Percentiles rank a stretch among this genome's conserved stretches.
These are phyloP conservation scores for Acyrthosiphon pisum DNA, from an alignment of 1,140 invertebrate species.

Conservation along the genomic window DNA sequence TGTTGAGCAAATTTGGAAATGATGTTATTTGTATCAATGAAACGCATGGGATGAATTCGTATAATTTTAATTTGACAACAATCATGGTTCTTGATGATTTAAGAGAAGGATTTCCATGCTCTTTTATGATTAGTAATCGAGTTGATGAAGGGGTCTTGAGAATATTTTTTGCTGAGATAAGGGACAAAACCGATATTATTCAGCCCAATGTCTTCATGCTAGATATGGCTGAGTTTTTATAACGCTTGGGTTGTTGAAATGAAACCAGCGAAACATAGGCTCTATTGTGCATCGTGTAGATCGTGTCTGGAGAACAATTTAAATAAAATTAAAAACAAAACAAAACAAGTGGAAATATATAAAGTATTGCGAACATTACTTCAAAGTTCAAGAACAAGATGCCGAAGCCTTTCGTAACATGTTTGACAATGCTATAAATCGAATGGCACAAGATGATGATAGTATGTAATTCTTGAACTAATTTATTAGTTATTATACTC, in stretches of 20 bases:
- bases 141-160: not conserved
- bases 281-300: too few relatives aligned
- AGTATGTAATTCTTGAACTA: too few relatives aligned
- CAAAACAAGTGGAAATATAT: too few relatives aligned
- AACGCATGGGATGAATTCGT: not conserved
- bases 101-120: too few relatives aligned
- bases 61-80: conserved; percentile 16
- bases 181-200: not conserved
- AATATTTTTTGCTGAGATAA: conserved; percentile 41
- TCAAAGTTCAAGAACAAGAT: not conserved
- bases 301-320: too few relatives aligned
- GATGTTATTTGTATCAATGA: too few relatives aligned
- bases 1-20: conserved; percentile 12
- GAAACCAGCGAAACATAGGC: too few relatives aligned
- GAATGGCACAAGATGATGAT: too few relatives aligned
- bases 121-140: conserved; percentile 11
- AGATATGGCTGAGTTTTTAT: conserved; percentile 55
- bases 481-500: too few relatives aligned
- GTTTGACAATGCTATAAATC: conserved; percentile 21
- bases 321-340: too few relatives aligned
- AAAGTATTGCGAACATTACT: too few relatives aligned
- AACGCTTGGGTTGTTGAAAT: too few relatives aligned
- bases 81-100: conserved; percentile 36
- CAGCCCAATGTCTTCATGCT: conserved; percentile 48
- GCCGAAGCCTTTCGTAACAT: not conserved